These are phyloP conservation scores for Turnix velox DNA, from an alignment of 2,113 vertebrate genomes.

Conservation along the genomic window DNA sequence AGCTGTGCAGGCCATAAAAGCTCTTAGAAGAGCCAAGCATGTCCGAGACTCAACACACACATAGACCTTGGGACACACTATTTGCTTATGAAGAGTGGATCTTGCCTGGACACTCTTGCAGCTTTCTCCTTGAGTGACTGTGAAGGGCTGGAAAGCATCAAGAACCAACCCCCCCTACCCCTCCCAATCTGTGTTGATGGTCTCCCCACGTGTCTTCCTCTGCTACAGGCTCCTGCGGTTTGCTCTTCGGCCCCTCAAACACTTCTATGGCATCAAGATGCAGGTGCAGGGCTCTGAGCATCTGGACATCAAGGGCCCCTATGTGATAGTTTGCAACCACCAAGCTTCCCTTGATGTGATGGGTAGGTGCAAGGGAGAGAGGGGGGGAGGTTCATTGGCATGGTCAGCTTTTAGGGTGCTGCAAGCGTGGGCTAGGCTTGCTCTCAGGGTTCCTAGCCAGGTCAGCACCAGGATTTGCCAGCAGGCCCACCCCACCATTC, in stretches of 20 bases:
- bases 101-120: neutral
- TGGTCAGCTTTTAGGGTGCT: neutral
- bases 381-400: neutral
- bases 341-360: slow-evolving; percentile 79
- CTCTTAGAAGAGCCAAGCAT: neutral
- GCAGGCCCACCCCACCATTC: no score
- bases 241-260: slow-evolving; percentile 73
- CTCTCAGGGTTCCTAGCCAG: fast-evolving
- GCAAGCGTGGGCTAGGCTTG: neutral
- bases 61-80: fast-evolving
- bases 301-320: slow-evolving; percentile 69
- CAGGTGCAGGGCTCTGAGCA: slow-evolving; percentile 70
- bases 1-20: neutral
- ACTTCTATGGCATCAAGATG: slow-evolving; percentile 73
- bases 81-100: neutral
- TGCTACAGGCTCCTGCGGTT: slow-evolving; percentile 70
- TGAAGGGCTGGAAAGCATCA: neutral
- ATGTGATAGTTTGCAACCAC: slow-evolving; percentile 81
- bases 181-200: fast-evolving
- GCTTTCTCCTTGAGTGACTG: no score
- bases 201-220: neutral
- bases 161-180: fast-evolving
- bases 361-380: slow-evolving; percentile 4
- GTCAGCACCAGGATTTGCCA: neutral
- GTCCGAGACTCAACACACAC: neutral